phyloP scores from a whole-genome alignment of 2,797 vertebrate species.

The Spea hammondii region DNA sequence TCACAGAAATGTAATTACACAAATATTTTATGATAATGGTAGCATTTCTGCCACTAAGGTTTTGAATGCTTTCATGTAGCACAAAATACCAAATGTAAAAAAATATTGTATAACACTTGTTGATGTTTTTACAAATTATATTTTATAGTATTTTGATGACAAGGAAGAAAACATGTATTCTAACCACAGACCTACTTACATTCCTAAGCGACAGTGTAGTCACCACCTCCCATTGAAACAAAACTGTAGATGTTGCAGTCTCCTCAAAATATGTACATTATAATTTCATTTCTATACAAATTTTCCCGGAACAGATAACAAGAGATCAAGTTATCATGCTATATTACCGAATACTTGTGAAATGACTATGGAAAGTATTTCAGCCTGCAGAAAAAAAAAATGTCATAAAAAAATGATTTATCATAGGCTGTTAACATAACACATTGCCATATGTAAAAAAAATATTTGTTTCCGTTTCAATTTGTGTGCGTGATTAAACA shows the following conservation, averaged over 20 bases:
- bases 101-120: too few species aligned
- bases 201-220: slow-evolving; percentile 10
- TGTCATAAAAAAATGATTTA: slow-evolving; percentile 13
- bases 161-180: too few species aligned
- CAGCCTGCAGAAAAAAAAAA: not conserved
- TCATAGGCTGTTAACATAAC: not conserved
- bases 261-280: slow-evolving; percentile 21
- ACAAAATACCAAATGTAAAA: too few species aligned
- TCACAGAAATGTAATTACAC: too few species aligned
- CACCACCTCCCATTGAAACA: slow-evolving; percentile 6
- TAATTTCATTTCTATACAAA: slow-evolving; percentile 19
- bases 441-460: not conserved
- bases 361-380: slow-evolving; percentile 3
- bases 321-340: slow-evolving; percentile 20
- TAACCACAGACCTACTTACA: not conserved
- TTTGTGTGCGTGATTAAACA: too few species aligned
- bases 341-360: slow-evolving; percentile 2
- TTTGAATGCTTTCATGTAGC: too few species aligned
- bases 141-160: too few species aligned
- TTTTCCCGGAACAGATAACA: slow-evolving; percentile 9
- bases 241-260: not conserved
- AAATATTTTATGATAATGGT: too few species aligned
- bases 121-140: too few species aligned
- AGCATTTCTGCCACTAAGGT: too few species aligned
- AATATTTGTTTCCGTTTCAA: too few species aligned